Base-by-base conservation (phyloP, 2,888 invertebrate genomes). In the Conus canariensis region DNA sequence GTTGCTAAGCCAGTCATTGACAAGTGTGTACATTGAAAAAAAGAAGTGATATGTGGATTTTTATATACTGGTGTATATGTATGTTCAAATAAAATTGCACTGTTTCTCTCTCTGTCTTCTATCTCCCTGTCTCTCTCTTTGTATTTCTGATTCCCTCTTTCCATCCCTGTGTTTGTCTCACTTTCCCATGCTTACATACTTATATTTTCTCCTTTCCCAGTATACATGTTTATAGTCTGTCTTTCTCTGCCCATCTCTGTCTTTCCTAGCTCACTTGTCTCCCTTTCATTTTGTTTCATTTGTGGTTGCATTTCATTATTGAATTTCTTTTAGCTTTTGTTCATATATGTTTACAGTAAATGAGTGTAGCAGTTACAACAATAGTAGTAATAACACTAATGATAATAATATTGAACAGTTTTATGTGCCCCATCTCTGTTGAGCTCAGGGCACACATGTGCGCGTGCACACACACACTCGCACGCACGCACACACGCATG, bases 1-100 rank as follows among this genome's bases (percentile, higher is more conserved):
- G 96, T 96, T 67, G 95, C 96, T n/a, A 94, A 94, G 89, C 96
- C 96, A 89, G 96, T 96, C 9, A 94, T 96, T 90, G 96, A 96
- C 91, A 96, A 96, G 96, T 96, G 94, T 93, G 95, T 94, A 80
- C 10, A 14, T 64, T 14, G 4, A 45, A 45, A 45, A 45, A 30
- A 30, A 30, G 2, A 30, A 30, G 45, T 45, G 45, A 45, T 45
- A 45, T 45, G 70, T 85, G 59, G 10, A 82, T 80, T 19, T n/a
- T 60, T 85, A 12, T 16, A 64, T 64, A 64, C 16, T 64, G 19
- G 74, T 74, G 22, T 74, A 74, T 22, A 59, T 85, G n/a, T 59
- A 25, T 59, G 60, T 86, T 10, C 19, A n/a, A 10, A 19, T 25
- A 6, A 14, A 16, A 22, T 22, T 19, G 22, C 19, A 60, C n/a